A percentile compares a stretch with the other conserved stretches of the same genome.
phyloP scores from a whole-genome alignment of 2,888 invertebrate species.

The Cordilura impudica region DNA sequence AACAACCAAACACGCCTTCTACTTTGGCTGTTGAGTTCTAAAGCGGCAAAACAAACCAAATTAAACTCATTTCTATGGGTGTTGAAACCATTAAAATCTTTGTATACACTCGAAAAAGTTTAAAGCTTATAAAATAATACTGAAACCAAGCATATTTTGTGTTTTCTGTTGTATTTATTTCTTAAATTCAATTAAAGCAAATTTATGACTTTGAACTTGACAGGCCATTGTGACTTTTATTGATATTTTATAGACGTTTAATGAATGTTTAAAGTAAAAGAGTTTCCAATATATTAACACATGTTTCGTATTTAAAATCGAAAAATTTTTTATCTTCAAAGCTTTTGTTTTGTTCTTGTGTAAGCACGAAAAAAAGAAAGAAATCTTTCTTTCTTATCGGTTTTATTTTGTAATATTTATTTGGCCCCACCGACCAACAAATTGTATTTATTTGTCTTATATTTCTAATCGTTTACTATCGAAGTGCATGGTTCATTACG shows the following conservation, averaged over 20 bases:
- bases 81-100: not conserved
- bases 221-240: conserved; percentile 56
- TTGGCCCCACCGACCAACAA: not conserved
- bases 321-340: not conserved
- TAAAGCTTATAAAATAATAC: not conserved
- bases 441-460: not conserved
- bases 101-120: not conserved
- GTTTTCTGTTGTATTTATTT: not conserved
- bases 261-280: conserved; percentile 7
- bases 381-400: conserved; percentile 24
- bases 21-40: not conserved
- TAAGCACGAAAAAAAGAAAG: no score
- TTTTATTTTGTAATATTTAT: not conserved
- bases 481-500: conserved; percentile 39
- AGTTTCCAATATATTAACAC: not conserved
- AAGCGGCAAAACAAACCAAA: not conserved
- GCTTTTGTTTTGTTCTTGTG: not conserved
- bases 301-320: conserved; percentile 13
- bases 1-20: not conserved
- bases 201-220: conserved; percentile 75
- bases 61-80: not conserved
- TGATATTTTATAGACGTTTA: conserved; percentile 30
- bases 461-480: not conserved
- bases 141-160: not conserved
- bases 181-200: conserved; percentile 54